Base-by-base conservation (phyloP, 53 echinoderm and acorn worm species). In the Henricia sp. region DNA sequence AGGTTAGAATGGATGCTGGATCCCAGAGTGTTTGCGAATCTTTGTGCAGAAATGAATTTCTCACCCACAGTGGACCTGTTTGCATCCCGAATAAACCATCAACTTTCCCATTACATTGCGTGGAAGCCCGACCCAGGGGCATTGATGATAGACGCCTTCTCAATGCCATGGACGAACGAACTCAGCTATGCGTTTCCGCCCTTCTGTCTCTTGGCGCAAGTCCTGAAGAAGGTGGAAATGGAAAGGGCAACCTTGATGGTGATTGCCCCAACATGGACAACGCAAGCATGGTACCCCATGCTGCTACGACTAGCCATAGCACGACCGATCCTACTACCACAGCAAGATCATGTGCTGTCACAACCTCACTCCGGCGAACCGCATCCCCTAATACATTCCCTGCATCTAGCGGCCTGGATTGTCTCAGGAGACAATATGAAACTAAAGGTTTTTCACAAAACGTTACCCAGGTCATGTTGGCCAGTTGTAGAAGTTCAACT, bases 91-190 rank as follows among this genome's bases (percentile, higher is more conserved):
- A 44, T 76, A 42, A 91, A 91, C 62, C 48, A 76, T 11, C 82
- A 90, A 51, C 42, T 86, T 33, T 30, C 76, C 12, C 40, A 56
- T 13, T 93, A 93, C 38, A 66, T 90, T 1, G 74, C 93, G 11
- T 87, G 90, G 87, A 60, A 75, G 36, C 90, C 87, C 34, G 90
- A 90, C 65, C 90, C 71, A 24, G 90, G 82, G n/a, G 83, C 89
- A 33, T 3, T 56, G 51, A 56, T 63, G 37, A 64, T 92, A 24
- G 92, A 92, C 83, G 89, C 77, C 0, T 92, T 89, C 68, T 80
- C 76, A 13, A 63, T 89, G 6, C 12, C 50, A 36, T 92, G 89
- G 89, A 58, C 16, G 52, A 35, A 17, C 26, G 67, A 56, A 68
- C 69, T 37, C 21, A 66, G 68, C 9, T 91, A 91, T 83, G 87